phyloP scores from a whole-genome alignment of 2,113 vertebrate species.

The Cyanoderma ruficeps region DNA sequence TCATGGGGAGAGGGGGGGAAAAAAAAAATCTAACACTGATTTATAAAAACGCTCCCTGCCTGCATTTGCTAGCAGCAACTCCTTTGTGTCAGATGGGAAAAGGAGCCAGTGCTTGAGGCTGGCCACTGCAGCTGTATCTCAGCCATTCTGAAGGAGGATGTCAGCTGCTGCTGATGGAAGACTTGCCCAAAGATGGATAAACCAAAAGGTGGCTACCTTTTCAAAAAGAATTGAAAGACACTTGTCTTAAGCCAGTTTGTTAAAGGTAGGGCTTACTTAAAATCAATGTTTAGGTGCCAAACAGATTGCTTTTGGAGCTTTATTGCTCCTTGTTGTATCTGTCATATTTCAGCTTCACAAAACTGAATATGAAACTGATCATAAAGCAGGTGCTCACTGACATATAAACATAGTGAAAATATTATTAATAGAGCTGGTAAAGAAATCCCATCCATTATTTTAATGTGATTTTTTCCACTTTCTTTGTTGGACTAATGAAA shows the following conservation, averaged over 20 bases:
- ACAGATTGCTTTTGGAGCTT: not conserved
- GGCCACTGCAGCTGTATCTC: not conserved
- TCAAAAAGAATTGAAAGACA: not conserved
- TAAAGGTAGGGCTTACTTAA: not conserved
- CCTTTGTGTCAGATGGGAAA: not conserved
- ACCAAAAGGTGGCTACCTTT: not conserved
- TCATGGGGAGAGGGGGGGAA: not conserved
- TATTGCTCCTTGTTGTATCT: not conserved
- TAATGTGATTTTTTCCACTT: not conserved
- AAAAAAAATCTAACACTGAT: not conserved
- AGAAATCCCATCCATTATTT: not conserved
- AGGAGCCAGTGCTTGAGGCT: fast-evolving
- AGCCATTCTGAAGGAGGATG: not conserved
- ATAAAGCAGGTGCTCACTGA: not conserved
- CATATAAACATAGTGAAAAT: not conserved
- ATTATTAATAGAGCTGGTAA: not conserved
- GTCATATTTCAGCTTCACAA: not conserved
- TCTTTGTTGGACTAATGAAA: not conserved
- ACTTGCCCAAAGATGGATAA: not conserved
- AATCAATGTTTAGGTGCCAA: not conserved
- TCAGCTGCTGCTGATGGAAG: not conserved
- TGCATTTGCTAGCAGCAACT: not conserved
- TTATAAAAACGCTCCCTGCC: not conserved
- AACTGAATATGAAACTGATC: not conserved
- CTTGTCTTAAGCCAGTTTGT: not conserved